Evolutionary conservation across 2,113 vertebrate species (phyloP).

Genomic region (Pomatorhinus ruficollis): DNA sequence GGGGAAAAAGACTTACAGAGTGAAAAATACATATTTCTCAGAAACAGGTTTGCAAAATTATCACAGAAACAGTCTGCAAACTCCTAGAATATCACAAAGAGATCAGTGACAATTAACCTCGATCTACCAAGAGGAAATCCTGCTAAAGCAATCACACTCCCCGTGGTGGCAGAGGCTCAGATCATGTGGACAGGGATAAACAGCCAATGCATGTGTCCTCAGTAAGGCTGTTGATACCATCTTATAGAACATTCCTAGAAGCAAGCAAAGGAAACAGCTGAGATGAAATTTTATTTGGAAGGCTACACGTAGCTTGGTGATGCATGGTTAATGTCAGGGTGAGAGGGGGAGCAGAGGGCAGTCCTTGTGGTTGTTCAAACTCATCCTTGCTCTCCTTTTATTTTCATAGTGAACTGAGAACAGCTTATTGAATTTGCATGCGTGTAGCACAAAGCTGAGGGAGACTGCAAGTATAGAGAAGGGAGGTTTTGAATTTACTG

Average conservation of each 20-base stretch:
- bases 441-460: neutral
- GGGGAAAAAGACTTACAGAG: neutral
- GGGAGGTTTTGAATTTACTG: neutral
- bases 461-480: neutral
- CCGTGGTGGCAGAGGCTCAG: neutral
- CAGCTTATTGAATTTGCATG: neutral
- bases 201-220: neutral
- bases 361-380: accelerated
- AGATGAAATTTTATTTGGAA: neutral
- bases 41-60: neutral
- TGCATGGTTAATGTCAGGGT: neutral
- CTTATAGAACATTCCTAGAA: neutral
- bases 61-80: neutral
- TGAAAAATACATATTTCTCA: neutral
- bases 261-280: neutral
- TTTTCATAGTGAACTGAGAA: neutral
- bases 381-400: neutral
- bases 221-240: neutral
- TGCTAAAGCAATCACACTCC: neutral
- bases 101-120: neutral
- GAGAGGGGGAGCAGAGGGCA: neutral
- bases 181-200: neutral
- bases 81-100: neutral
- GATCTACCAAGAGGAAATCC: neutral
- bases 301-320: accelerated